Percentiles rank a stretch among this genome's conserved stretches.
Conservation (phyloP, 2,113 vertebrate species). For the cattle (Bos taurus) region DNA sequence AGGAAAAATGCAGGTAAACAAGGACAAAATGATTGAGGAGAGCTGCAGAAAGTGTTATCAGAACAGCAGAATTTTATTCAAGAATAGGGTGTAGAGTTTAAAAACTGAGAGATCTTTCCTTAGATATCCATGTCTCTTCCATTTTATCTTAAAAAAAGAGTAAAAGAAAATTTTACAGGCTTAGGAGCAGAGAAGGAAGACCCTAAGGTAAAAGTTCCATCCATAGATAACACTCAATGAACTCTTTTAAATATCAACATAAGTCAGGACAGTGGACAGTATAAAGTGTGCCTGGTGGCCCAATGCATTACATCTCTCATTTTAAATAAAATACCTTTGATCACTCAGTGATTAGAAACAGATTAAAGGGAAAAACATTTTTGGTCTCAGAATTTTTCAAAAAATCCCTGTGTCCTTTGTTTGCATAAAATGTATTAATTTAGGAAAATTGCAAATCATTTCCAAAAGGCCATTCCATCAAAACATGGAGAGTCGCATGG, state of each 20-base stretch:
- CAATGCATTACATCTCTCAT: constrained; percentile 68
- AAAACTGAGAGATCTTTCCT: background rate
- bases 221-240: background rate
- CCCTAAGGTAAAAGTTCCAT: background rate
- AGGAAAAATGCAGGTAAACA: background rate
- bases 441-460: constrained; percentile 76
- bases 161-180: background rate
- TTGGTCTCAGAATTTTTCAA: constrained; percentile 77
- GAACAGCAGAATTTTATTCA: background rate
- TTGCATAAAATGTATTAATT: constrained; percentile 80
- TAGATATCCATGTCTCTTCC: background rate
- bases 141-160: background rate
- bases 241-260: constrained; percentile 8
- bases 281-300: constrained; percentile 57
- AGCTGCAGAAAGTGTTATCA: background rate
- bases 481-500: constrained; percentile 57
- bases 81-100: background rate
- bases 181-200: background rate
- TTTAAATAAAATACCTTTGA: constrained; percentile 77
- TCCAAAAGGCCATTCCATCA: constrained; percentile 69
- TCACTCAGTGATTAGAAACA: constrained; percentile 73
- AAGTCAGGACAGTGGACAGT: background rate
- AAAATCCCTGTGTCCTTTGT: constrained; percentile 73
- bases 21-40: background rate
- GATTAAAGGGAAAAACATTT: constrained; percentile 64